These are phyloP conservation scores for Gadopsis marmoratus DNA, from an alignment of 2,797 vertebrate genomes.

Conservation along the genomic window DNA sequence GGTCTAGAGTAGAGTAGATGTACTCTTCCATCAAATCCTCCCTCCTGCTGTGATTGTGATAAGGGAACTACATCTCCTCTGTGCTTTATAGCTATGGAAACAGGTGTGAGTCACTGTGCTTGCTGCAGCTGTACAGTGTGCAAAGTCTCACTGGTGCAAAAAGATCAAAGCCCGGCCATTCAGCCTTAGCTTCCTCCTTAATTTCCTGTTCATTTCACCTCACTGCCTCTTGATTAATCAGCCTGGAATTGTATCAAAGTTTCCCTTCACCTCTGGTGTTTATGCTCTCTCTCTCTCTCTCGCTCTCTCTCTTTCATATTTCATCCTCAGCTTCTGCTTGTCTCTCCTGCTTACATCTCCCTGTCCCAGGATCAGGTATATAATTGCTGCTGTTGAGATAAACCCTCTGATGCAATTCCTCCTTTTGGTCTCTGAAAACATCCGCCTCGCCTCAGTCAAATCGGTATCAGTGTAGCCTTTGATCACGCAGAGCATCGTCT, in stretches of 20 bases:
- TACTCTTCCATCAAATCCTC: slow-evolving; percentile 29
- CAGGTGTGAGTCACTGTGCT: slow-evolving; percentile 65
- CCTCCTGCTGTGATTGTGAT: slow-evolving; percentile 30
- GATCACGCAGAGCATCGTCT: slow-evolving; percentile 65
- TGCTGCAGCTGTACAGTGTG: slow-evolving; percentile 40
- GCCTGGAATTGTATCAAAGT: slow-evolving; percentile 52
- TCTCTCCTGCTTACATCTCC: slow-evolving; percentile 36
- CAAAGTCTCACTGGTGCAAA: slow-evolving; percentile 47
- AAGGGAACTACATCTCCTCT: slow-evolving; percentile 31
- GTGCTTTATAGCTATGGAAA: slow-evolving; percentile 52
- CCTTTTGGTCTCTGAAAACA: slow-evolving; percentile 59
- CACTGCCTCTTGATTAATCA: slow-evolving; percentile 69
- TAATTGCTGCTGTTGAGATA: slow-evolving; percentile 71
- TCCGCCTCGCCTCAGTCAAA: slow-evolving; percentile 51
- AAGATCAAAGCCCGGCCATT: slow-evolving; percentile 67
- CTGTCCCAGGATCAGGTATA: slow-evolving; percentile 59
- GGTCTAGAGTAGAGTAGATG: slow-evolving; percentile 21
- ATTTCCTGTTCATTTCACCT: slow-evolving; percentile 71
- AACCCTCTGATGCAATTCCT: slow-evolving; percentile 56
- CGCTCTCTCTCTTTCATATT: background rate
- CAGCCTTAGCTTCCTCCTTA: slow-evolving; percentile 43
- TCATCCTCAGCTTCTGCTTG: slow-evolving; percentile 26
- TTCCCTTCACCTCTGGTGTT: slow-evolving; percentile 47
- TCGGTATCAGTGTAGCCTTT: slow-evolving; percentile 59
- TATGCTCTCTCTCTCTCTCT: slow-evolving; percentile 28